Conservation (phyloP, 2,113 vertebrate species). For the Pitta sordida region DNA sequence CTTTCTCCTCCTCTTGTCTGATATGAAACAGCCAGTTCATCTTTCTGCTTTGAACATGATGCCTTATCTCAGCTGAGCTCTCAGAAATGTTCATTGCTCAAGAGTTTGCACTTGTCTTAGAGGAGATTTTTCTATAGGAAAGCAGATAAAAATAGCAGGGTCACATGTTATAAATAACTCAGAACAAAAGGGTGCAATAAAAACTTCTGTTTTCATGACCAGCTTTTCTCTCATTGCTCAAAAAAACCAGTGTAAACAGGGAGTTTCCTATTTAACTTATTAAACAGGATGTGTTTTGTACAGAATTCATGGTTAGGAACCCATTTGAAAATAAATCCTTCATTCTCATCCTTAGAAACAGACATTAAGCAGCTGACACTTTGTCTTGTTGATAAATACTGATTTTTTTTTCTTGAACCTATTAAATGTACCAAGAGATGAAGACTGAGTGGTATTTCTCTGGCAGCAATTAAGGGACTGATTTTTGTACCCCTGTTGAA, state of each 20-base stretch:
- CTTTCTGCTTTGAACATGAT: background rate
- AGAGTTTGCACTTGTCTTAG: background rate
- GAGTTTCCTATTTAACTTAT: background rate
- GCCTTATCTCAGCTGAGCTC: background rate
- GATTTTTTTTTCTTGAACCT: no score
- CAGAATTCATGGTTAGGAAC: background rate
- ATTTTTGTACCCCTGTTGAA: background rate
- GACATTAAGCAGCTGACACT: background rate
- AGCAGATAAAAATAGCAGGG: background rate
- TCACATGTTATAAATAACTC: background rate
- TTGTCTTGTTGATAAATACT: background rate
- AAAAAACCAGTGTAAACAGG: background rate
- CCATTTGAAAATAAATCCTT: background rate
- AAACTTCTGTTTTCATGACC: background rate
- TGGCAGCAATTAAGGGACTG: background rate
- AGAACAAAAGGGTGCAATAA: background rate
- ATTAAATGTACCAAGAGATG: background rate
- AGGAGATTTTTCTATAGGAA: background rate
- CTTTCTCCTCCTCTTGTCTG: background rate
- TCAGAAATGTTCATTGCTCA: background rate
- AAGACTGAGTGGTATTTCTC: background rate
- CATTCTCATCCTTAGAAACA: background rate
- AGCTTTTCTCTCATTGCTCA: background rate
- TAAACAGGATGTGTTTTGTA: background rate
- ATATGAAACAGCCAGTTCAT: background rate